phyloP scores from a whole-genome alignment of 2,113 vertebrate genomes.

The Thalassoma bifasciatum region DNA sequence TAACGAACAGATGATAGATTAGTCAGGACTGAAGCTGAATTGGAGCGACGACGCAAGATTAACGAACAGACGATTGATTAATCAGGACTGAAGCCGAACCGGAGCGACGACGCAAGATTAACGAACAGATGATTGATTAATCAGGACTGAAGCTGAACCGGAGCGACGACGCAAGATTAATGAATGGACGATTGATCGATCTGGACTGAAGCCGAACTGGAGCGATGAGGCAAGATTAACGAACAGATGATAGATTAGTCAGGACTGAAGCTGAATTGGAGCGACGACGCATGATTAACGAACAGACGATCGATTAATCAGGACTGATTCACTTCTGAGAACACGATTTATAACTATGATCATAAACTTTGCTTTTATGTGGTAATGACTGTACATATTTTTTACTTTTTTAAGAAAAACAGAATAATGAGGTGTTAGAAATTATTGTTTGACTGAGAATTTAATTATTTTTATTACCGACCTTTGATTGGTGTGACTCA shows the following conservation, averaged over 20 bases:
- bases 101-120: slow-evolving; percentile 78
- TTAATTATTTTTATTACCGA: neutral
- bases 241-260: too few species aligned
- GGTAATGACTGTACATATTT: slow-evolving; percentile 33
- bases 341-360: slow-evolving; percentile 32
- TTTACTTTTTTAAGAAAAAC: slow-evolving; percentile 26
- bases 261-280: slow-evolving; percentile 90
- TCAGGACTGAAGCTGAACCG: too few species aligned
- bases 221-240: slow-evolving; percentile 76
- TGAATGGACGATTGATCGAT: too few species aligned
- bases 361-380: slow-evolving; percentile 6
- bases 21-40: too few species aligned
- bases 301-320: too few species aligned
- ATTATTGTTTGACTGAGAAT: neutral
- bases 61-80: too few species aligned
- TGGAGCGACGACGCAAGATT: slow-evolving; percentile 82
- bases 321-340: neutral
- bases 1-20: too few species aligned
- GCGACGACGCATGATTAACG: slow-evolving; percentile 73
- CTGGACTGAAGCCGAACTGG: slow-evolving; percentile 91
- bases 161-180: slow-evolving; percentile 78
- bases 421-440: neutral
- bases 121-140: too few species aligned
- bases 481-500: slow-evolving; percentile 17
- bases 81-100: too few species aligned